A percentile compares a stretch with the other conserved stretches of the same genome.
Evolutionary conservation across 2,797 vertebrate genomes (phyloP).

Genomic region (Anolis apletophallus): DNA sequence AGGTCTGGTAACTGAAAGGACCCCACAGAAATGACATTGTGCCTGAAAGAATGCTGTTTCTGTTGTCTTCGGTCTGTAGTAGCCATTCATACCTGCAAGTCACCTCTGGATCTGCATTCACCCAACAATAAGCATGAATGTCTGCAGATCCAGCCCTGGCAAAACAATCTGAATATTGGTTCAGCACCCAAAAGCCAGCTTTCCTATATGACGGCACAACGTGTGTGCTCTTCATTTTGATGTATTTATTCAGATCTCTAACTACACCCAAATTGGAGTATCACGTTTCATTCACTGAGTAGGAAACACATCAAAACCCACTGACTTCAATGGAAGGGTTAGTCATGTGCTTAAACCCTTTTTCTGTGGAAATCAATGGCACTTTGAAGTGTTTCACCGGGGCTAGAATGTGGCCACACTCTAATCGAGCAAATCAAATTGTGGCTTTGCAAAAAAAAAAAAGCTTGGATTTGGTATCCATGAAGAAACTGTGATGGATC

Average conservation of each 20-base stretch:
- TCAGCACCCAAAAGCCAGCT: constrained; percentile 64
- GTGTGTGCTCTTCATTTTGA: constrained; percentile 27
- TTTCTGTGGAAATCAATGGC: not conserved
- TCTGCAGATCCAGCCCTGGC: constrained; percentile 17
- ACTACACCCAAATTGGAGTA: not conserved
- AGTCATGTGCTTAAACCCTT: not conserved
- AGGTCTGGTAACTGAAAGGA: not conserved
- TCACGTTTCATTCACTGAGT: not conserved
- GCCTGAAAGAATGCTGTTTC: not conserved
- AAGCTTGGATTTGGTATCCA: constrained; percentile 5
- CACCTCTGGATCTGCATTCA: not conserved
- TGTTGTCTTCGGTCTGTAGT: not conserved
- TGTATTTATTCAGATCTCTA: constrained; percentile 3
- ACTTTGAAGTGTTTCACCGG: not conserved
- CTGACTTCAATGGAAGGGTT: not conserved
- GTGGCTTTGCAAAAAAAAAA: constrained; percentile 25
- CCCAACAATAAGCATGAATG: not conserved
- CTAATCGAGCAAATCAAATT: constrained; percentile 25
- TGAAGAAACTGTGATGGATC: constrained; percentile 58
- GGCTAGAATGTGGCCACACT: not conserved
- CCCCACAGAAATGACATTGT: no score
- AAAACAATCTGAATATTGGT: constrained; percentile 49
- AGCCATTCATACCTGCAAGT: not conserved
- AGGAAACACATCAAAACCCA: not conserved
- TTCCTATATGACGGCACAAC: constrained; percentile 42